Percentiles rank a stretch among this genome's conserved stretches.
Evolutionary conservation across 2,113 vertebrate genomes (phyloP).

Genomic region (Rutilus rutilus): DNA sequence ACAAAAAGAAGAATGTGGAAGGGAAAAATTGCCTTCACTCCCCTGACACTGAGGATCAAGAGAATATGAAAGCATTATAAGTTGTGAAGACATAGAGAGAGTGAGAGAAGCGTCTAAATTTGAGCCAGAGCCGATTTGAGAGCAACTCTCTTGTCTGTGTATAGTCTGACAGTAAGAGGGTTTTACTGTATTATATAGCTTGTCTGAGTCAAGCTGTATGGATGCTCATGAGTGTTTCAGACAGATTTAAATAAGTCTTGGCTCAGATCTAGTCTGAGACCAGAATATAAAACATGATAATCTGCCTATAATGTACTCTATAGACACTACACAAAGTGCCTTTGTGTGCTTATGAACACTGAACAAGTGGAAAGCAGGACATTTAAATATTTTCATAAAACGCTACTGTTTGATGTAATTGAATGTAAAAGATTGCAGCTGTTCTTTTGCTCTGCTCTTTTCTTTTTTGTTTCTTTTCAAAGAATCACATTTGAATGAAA

Average conservation of each 20-base stretch:
- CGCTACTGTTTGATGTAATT: conserved; percentile 70
- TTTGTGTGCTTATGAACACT: conserved; percentile 40
- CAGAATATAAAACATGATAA: conserved; percentile 42
- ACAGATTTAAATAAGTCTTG: conserved; percentile 26
- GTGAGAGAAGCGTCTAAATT: conserved; percentile 9
- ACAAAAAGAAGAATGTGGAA: conserved; percentile 5
- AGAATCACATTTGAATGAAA: conserved; percentile 82
- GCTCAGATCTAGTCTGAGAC: conserved; percentile 8
- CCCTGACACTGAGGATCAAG: conserved; percentile 23
- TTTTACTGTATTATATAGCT: conserved; percentile 27
- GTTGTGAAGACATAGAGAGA: neutral
- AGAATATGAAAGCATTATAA: conserved; percentile 11
- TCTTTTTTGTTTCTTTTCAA: conserved; percentile 69
- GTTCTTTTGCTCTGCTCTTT: conserved; percentile 57
- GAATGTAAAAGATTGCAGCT: conserved; percentile 74
- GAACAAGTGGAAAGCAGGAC: conserved; percentile 41
- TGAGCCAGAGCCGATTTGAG: conserved; percentile 1
- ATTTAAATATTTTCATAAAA: conserved; percentile 51
- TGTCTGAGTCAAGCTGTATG: conserved; percentile 18
- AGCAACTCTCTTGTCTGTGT: neutral
- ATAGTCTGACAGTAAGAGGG: neutral
- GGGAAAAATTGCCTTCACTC: conserved; percentile 39
- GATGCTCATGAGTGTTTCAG: conserved; percentile 12
- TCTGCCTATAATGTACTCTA: conserved; percentile 34
- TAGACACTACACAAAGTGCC: conserved; percentile 54